Evolutionary conservation across 2,888 invertebrate genomes (phyloP), one percentile per base, ranked within the genome.

Genomic region (Sphecodes monilicornis): DNA sequence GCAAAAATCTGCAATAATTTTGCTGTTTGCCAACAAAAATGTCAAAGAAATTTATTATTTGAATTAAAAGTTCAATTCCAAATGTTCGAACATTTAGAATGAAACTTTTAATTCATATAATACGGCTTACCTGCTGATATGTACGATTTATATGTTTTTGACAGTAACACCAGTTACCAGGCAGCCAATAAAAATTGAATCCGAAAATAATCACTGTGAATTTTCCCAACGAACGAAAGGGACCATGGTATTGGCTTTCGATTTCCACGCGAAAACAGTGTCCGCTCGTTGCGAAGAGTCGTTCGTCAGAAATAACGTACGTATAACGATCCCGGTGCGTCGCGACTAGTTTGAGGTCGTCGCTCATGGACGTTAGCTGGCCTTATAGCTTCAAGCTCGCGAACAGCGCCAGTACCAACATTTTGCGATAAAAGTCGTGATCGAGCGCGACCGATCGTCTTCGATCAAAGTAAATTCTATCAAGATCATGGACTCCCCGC

Each of bases 321-420:
- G 41, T 60, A 70, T 60, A 87, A 76, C 39, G 81, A 77, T 82
- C 71, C 43, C 43, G 78, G 75, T 81, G 82, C 80, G 84, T 82
- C 86, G 88, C 86, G 84, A 86, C 84, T 88, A 69, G 80, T 76
- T 68, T 89, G 87, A 90, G 86, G 86, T 86, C 87, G 88, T 85
- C 79, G 87, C 87, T 91, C 89, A 91, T 85, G 90, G 91, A 89
- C 90, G 76, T 69, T 46, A 57, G 68, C 78, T 85, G 86, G 85
- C 91, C 90, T 90, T 91, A 91, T 71, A 80, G 73, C 80, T 66
- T 88, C 82, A 57, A 84, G 70, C 85, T 77, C 57, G 71, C 78
- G 80, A 78, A 75, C 83, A 78, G 72, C 79, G 68, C 81, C 82
- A 79, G 85, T 82, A 77, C 85, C 85, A 76, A 69, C 79, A 81